These are phyloP conservation scores for Melieria crassipennis DNA, from an alignment of 2,888 invertebrate genomes.

Conservation along the genomic window DNA sequence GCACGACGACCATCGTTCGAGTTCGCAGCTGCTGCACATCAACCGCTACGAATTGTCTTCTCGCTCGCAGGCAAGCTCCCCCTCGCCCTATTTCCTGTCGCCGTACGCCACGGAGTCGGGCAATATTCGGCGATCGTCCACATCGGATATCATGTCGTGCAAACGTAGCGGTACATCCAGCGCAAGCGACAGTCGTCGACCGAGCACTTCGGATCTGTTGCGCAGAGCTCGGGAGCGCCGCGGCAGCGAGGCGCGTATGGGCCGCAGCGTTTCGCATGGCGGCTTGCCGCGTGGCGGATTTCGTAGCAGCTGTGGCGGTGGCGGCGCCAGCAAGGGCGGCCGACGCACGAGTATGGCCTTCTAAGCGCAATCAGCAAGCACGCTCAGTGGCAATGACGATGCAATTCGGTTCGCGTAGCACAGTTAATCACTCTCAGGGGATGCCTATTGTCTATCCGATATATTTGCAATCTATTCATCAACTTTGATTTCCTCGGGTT, in stretches of 20 bases:
- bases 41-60: constrained; percentile 49
- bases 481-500: no score
- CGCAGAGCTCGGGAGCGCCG: constrained; percentile 63
- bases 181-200: constrained; percentile 57
- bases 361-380: constrained; percentile 39
- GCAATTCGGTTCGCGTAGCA: no score
- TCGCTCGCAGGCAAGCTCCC: constrained; percentile 52
- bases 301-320: constrained; percentile 49
- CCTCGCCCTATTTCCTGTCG: constrained; percentile 61
- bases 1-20: constrained; percentile 53
- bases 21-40: constrained; percentile 54
- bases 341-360: constrained; percentile 66
- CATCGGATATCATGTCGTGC: constrained; percentile 63
- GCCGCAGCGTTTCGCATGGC: constrained; percentile 64
- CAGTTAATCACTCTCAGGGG: no score
- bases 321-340: constrained; percentile 52
- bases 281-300: constrained; percentile 58
- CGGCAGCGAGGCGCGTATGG: constrained; percentile 63
- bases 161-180: constrained; percentile 54
- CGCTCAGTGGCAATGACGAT: no score
- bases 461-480: no score
- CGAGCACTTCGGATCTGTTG: constrained; percentile 64
- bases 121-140: constrained; percentile 64
- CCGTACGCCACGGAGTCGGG: constrained; percentile 53
- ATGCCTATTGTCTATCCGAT: no score